Evolutionary conservation across 2,797 vertebrate genomes (phyloP).

Genomic region (Poecilia picta): DNA sequence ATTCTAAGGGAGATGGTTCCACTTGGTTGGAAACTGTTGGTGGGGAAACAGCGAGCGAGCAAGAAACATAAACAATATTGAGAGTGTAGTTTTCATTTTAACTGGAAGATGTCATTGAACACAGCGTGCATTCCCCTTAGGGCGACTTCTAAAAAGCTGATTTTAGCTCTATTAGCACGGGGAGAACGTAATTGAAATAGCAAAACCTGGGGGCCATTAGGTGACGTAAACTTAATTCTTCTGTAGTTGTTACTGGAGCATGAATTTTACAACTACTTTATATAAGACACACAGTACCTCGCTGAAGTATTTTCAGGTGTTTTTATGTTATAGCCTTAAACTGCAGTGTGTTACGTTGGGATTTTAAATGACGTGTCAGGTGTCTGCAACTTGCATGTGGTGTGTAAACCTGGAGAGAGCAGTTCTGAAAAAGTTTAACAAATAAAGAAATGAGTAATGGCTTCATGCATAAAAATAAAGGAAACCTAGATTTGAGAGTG

Average conservation of each 20-base stretch:
- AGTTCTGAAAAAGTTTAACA: not conserved
- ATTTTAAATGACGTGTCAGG: not conserved
- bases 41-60: conserved; percentile 61
- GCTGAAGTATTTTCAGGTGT: not conserved
- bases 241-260: conserved; percentile 36
- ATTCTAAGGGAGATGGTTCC: conserved; percentile 75
- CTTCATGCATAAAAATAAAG: not conserved
- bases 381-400: not conserved
- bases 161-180: conserved; percentile 38
- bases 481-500: not conserved
- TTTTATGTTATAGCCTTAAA: not conserved
- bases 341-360: not conserved
- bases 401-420: not conserved
- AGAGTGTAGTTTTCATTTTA: conserved; percentile 64
- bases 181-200: conserved; percentile 40
- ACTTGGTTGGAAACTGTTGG: conserved; percentile 68
- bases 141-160: conserved; percentile 52
- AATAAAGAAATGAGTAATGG: not conserved
- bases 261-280: conserved; percentile 34
- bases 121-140: conserved; percentile 47
- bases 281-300: not conserved
- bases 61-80: conserved; percentile 64
- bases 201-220: conserved; percentile 46
- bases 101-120: conserved; percentile 63
- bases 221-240: conserved; percentile 35